Percentiles rank a stretch among this genome's conserved stretches.
These are phyloP conservation scores for Epicampocera succincta DNA, from an alignment of 2,888 invertebrate species.

Conservation along the genomic window DNA sequence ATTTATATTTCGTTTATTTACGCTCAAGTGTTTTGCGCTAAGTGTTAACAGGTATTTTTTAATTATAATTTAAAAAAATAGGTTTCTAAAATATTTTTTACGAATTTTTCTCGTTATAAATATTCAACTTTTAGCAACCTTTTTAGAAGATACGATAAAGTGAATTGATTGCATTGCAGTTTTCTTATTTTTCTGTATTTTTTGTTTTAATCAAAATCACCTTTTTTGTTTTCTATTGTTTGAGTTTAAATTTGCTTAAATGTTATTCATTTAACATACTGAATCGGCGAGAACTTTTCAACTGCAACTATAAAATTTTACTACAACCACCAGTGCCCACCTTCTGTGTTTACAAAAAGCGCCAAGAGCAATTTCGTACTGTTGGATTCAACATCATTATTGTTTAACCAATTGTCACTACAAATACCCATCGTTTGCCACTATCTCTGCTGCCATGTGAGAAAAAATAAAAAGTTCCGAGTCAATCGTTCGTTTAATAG, in stretches of 20 bases:
- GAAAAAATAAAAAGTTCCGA: slow-evolving; percentile 4
- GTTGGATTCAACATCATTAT: slow-evolving; percentile 25
- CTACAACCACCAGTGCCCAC: slow-evolving; percentile 56
- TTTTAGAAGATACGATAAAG: slow-evolving; percentile 13
- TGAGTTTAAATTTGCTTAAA: slow-evolving; percentile 30
- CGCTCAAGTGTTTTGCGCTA: not conserved
- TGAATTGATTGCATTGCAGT: slow-evolving; percentile 25
- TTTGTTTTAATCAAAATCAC: slow-evolving; percentile 58
- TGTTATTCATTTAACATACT: slow-evolving; percentile 62
- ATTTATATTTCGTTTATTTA: not conserved
- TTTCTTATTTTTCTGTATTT: slow-evolving; percentile 32
- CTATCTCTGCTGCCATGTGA: slow-evolving; percentile 28
- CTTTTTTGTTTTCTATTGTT: slow-evolving; percentile 36
- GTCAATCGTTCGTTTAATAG: slow-evolving; percentile 8
- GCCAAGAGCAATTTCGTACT: slow-evolving; percentile 25
- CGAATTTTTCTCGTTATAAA: slow-evolving; percentile 16
- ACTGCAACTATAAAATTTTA: slow-evolving; percentile 64
- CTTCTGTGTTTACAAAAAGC: slow-evolving; percentile 55
- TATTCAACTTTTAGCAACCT: slow-evolving; percentile 41
- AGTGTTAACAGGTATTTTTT: not conserved
- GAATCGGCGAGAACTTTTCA: slow-evolving; percentile 66
- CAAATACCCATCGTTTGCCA: slow-evolving; percentile 23
- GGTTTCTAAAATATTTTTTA: not conserved
- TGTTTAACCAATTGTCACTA: slow-evolving; percentile 24
- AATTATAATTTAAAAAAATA: too few species aligned